These are phyloP conservation scores for Pitangus sulphuratus DNA, from an alignment of 2,797 vertebrate species.

Conservation along the genomic window DNA sequence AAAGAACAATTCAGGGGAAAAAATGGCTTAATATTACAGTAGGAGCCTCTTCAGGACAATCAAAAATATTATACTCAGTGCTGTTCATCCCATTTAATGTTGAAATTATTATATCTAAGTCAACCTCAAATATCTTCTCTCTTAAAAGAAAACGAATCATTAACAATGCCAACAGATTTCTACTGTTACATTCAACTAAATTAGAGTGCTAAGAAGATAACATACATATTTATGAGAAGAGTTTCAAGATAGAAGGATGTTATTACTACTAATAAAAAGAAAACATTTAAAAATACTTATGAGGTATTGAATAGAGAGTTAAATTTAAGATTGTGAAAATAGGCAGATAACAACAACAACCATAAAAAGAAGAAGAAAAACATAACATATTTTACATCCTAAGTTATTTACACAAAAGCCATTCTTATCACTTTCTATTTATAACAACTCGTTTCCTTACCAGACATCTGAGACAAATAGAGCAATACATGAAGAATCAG, in stretches of 20 bases:
- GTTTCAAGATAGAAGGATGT: neutral
- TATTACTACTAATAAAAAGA: neutral
- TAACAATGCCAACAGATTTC: constrained; percentile 32
- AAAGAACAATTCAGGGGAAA: neutral
- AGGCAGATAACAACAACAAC: neutral
- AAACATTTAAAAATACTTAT: neutral
- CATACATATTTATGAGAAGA: constrained; percentile 28
- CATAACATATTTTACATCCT: neutral
- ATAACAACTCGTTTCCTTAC: neutral
- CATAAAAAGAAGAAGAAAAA: neutral
- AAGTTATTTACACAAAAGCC: neutral
- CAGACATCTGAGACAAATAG: neutral
- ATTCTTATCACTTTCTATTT: neutral
- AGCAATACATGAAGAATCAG: neutral
- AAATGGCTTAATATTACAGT: neutral
- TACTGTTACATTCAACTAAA: neutral
- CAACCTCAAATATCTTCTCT: constrained; percentile 18
- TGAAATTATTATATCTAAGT: constrained; percentile 27
- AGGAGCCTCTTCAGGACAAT: neutral
- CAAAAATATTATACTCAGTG: neutral
- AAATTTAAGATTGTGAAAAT: neutral
- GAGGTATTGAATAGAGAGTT: neutral
- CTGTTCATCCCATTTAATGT: neutral
- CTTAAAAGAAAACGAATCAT: constrained; percentile 32
- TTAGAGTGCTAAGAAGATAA: neutral